Evolutionary conservation across 2,113 vertebrate species (phyloP).

Genomic region (Myiozetetes cayanensis): DNA sequence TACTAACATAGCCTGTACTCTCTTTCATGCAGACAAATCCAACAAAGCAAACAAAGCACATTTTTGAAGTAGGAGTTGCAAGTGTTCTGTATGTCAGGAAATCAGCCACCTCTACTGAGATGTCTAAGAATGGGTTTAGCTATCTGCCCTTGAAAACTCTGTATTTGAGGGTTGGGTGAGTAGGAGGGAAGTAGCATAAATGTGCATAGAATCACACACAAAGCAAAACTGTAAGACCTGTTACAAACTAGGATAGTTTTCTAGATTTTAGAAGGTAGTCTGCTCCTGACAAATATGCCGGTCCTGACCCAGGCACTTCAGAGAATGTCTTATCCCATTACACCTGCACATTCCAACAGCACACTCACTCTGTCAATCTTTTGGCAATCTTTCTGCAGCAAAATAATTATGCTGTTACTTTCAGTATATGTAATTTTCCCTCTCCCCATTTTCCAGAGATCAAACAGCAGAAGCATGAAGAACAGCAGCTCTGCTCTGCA

Average conservation of each 20-base stretch:
- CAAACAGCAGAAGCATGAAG: not conserved
- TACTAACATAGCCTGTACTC: not conserved
- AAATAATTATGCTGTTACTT: constrained; percentile 7
- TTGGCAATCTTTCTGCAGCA: not conserved
- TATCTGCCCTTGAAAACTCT: not conserved
- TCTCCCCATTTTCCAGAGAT: not conserved
- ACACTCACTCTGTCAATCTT: not conserved
- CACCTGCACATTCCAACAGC: constrained; percentile 8
- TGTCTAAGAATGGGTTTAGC: not conserved
- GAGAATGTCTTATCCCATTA: not conserved
- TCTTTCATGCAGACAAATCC: not conserved
- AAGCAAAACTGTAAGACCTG: not conserved
- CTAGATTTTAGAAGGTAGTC: not conserved
- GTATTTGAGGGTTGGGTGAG: not conserved
- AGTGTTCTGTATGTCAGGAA: not conserved
- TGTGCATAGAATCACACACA: not conserved
- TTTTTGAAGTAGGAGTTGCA: not conserved
- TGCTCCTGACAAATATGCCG: not conserved
- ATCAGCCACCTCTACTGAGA: not conserved
- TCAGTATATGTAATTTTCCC: not conserved
- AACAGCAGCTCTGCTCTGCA: not conserved
- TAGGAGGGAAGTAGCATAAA: not conserved
- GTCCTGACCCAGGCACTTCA: not conserved
- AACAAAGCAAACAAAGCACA: not conserved
- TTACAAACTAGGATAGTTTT: not conserved